A percentile compares a stretch with the other conserved stretches of the same genome.
Conservation (phyloP, 2,888 invertebrate genomes). For the Oegoconia quadripuncta region DNA sequence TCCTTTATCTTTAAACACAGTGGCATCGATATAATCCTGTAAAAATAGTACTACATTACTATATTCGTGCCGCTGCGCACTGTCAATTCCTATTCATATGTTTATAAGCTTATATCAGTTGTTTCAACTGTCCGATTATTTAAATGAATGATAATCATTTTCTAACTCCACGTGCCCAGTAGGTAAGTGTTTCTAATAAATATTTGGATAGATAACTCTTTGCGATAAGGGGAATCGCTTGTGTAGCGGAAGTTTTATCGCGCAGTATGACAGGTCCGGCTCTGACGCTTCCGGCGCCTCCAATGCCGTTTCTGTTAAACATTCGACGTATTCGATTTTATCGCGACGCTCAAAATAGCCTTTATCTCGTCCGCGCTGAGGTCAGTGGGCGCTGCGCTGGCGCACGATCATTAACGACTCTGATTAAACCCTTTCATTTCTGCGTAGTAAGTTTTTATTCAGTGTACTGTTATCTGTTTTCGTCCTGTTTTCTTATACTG, state of each 20-base stretch:
- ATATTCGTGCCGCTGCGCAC: too few relatives aligned
- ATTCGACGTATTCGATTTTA: conserved; percentile 68
- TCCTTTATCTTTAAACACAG: too few relatives aligned
- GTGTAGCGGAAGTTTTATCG: conserved; percentile 29
- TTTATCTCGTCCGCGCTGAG: conserved; percentile 72
- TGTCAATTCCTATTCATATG: too few relatives aligned
- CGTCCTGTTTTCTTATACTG: conserved; percentile 13
- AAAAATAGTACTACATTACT: too few relatives aligned
- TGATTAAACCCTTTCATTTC: conserved; percentile 51
- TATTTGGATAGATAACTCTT: not conserved
- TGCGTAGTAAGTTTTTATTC: conserved; percentile 22
- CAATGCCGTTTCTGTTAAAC: conserved; percentile 60
- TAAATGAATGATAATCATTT: too few relatives aligned
- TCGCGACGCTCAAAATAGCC: conserved; percentile 71
- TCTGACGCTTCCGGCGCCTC: conserved; percentile 59
- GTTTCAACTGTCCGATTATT: too few relatives aligned
- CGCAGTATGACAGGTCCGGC: conserved; percentile 40
- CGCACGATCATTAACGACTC: conserved; percentile 59
- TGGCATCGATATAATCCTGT: too few relatives aligned
- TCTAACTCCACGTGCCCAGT: too few relatives aligned
- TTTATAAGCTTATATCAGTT: too few relatives aligned
- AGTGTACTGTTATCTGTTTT: conserved; percentile 29
- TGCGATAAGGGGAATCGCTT: conserved; percentile 1
- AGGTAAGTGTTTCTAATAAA: not conserved
- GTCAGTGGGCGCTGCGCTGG: conserved; percentile 69